Base-by-base conservation (phyloP, 1,140 invertebrate species). In the Apocrypta bakeri region DNA sequence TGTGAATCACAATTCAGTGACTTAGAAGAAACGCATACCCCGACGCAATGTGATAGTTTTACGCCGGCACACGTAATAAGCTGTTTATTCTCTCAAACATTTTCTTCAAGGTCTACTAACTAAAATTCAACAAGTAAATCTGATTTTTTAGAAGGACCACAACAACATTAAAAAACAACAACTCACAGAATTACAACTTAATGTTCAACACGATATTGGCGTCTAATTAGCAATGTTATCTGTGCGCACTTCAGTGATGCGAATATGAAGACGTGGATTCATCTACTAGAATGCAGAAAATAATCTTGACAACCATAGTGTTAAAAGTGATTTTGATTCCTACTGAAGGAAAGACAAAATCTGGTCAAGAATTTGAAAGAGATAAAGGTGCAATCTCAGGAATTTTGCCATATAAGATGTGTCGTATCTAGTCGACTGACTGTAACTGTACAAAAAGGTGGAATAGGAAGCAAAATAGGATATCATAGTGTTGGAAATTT, bases 91-190 rank as follows among this genome's bases (percentile, higher is more conserved):
- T 27, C 42, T 69, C 66, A 66, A 21, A 56, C 11, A 25, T 75
- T 37, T 0, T 61, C 4, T 82, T 79, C 27, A 61, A 3, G 12
- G 72, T 73, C 7, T 76, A 25, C n/a, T 66, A 7, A 78, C 66
- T 75, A 12, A 77, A 21, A n/a, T n/a, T n/a, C n/a, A n/a, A 21
- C 48, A 77, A 66, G 56, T 42, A 33, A 64, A 17, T 76, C 78
- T 40, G 64, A 69, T 37, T 77, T 81, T 84, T 86, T 83, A 93
- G 91, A 87, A 86, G 14, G 91, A 92, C 72, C 91, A 92, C 74
- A 88, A 92, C 74, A 88, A 90, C 25, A 90, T 89, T 29, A 90
- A 92, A 42, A 90, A 91, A 56, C 86, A 91, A 84, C 88, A 91
- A 31, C 86, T 92, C 6, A 88, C 88, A 83, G 89, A 88, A 3